phyloP scores from a whole-genome alignment of 2,797 vertebrate genomes.

The Erethizon dorsatum region DNA sequence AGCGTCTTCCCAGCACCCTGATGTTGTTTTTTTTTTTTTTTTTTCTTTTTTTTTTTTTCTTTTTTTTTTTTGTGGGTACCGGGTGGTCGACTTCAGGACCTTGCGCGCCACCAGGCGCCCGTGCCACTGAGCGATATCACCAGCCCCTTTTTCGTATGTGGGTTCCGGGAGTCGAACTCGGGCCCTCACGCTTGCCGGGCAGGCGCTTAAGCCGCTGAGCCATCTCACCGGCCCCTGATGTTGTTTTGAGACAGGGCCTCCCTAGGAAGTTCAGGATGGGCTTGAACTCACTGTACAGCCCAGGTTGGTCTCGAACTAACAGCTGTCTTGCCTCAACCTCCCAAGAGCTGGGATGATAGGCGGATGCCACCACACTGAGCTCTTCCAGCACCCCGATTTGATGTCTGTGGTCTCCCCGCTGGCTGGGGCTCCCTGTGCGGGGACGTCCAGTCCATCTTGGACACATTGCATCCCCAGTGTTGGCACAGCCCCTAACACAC shows the following conservation, averaged over 20 bases:
- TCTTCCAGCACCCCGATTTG: neutral
- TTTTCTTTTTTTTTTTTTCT: too few species aligned
- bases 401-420: too few species aligned
- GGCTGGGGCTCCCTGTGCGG: neutral
- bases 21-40: neutral
- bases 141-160: too few species aligned
- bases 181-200: too few species aligned
- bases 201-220: too few species aligned
- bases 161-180: too few species aligned
- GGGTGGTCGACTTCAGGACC: too few species aligned
- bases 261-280: neutral
- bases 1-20: neutral
- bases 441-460: neutral
- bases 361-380: neutral
- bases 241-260: neutral
- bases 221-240: too few species aligned
- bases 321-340: neutral
- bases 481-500: rapidly evolving
- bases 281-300: neutral
- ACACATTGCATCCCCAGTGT: rapidly evolving
- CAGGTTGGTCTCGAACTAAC: neutral
- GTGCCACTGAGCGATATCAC: too few species aligned
- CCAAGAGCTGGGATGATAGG: neutral
- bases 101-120: too few species aligned
- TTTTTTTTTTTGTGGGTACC: too few species aligned